phyloP scores from a whole-genome alignment of 2,888 invertebrate genomes.

The Rambutsinella grinnellia region DNA sequence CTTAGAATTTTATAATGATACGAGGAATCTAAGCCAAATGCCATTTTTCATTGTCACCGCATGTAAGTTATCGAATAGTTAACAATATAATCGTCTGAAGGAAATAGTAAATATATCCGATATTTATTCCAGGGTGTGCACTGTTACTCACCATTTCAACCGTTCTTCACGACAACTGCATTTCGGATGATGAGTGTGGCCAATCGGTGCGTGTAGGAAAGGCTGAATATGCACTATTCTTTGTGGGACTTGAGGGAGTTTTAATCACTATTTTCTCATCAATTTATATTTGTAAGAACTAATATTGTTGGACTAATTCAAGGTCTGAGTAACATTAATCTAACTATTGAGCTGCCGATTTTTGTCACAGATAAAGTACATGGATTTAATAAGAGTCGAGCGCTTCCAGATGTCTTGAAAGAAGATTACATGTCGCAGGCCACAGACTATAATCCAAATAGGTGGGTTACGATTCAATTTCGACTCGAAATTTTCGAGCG shows the following conservation, averaged over 20 bases:
- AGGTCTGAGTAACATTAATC: neutral
- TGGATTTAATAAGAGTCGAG: constrained; percentile 74
- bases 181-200: constrained; percentile 73
- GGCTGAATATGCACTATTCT: constrained; percentile 74
- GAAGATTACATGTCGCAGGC: constrained; percentile 74
- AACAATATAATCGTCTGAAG: no score
- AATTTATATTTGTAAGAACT: constrained; percentile 74
- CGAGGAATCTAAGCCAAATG: constrained; percentile 74
- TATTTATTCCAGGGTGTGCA: constrained; percentile 73
- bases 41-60: constrained; percentile 76
- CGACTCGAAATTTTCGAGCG: neutral
- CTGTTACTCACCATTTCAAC: constrained; percentile 71
- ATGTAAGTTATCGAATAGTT: constrained; percentile 58
- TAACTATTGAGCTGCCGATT: no score
- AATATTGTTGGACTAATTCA: neutral
- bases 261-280: constrained; percentile 72
- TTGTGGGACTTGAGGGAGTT: constrained; percentile 72
- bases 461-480: constrained; percentile 20
- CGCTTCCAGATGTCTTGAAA: constrained; percentile 76
- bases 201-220: constrained; percentile 72
- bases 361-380: constrained; percentile 73
- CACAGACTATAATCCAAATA: constrained; percentile 69
- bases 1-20: constrained; percentile 78
- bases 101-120: no score
- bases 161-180: constrained; percentile 68